A percentile compares a stretch with the other conserved stretches of the same genome.
Evolutionary conservation across 2,888 invertebrate genomes (phyloP).

Genomic region (Eupithecia dodoneata): DNA sequence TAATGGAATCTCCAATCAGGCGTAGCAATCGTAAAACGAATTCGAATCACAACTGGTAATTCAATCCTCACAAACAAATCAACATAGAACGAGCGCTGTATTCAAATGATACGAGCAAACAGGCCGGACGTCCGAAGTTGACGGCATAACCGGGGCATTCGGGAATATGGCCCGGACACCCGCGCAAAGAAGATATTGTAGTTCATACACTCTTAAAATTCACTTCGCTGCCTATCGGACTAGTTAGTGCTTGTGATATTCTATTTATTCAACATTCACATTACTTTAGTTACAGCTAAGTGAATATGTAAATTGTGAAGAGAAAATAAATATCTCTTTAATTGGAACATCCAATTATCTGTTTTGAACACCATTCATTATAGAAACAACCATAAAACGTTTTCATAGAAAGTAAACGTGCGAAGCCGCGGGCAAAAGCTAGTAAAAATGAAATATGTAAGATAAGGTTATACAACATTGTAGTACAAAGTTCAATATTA

Average conservation of each 20-base stretch:
- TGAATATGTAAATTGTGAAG: too few species aligned
- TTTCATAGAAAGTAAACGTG: too few species aligned
- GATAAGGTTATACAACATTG: neutral
- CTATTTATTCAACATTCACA: neutral
- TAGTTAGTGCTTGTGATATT: neutral
- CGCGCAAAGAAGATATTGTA: conserved; percentile 16
- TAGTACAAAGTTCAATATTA: neutral
- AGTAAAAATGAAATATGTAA: neutral
- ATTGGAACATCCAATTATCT: too few species aligned
- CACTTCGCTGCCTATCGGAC: neutral
- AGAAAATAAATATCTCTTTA: too few species aligned
- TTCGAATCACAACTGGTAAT: conserved; percentile 41
- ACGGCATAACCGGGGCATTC: conserved; percentile 41
- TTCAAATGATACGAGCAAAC: conserved; percentile 60
- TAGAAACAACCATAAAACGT: too few species aligned
- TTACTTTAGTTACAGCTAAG: too few species aligned
- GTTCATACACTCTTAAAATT: neutral
- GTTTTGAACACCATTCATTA: too few species aligned
- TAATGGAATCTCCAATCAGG: conserved; percentile 18
- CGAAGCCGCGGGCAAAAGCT: too few species aligned
- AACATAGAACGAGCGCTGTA: conserved; percentile 53
- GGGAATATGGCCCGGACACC: conserved; percentile 36
- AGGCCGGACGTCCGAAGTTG: conserved; percentile 51
- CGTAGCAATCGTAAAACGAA: conserved; percentile 20
- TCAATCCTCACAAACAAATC: conserved; percentile 61